phyloP scores from a whole-genome alignment of 2,797 vertebrate species.

The Antennarius maculatus region DNA sequence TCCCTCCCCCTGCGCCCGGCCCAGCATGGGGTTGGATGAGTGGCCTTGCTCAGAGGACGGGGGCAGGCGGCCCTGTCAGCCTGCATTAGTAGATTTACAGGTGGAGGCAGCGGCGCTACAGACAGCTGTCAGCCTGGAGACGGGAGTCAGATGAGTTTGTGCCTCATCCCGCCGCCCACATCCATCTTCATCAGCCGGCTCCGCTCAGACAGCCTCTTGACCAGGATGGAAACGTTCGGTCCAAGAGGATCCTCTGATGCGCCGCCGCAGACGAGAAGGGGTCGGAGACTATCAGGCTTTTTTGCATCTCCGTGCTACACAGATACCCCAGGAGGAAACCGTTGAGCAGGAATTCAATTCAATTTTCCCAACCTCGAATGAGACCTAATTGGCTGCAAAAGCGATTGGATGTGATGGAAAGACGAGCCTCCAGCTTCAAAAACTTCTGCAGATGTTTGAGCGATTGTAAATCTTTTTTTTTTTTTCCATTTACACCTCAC shows the following conservation, averaged over 20 bases:
- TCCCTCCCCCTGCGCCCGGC: neutral
- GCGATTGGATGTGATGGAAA: conserved; percentile 27
- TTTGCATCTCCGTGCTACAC: conserved; percentile 27
- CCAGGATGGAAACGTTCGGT: conserved; percentile 56
- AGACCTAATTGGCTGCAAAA: conserved; percentile 28
- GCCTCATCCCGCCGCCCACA: conserved; percentile 48
- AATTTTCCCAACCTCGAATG: conserved; percentile 9
- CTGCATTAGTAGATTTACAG: conserved; percentile 73
- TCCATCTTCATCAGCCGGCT: conserved; percentile 70
- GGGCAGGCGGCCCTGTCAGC: conserved; percentile 61
- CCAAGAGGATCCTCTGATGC: conserved; percentile 58
- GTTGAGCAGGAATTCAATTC: conserved; percentile 11
- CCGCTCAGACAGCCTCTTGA: conserved; percentile 59
- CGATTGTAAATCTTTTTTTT: too few relatives aligned
- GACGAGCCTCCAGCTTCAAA: too few relatives aligned
- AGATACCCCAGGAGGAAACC: neutral
- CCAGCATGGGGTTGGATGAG: conserved; percentile 14
- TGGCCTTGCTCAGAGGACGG: conserved; percentile 35
- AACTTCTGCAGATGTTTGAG: too few relatives aligned
- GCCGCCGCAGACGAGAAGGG: conserved; percentile 51
- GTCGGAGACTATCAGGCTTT: conserved; percentile 11
- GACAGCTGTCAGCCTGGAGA: conserved; percentile 77
- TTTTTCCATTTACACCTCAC: too few relatives aligned
- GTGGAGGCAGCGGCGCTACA: conserved; percentile 72
- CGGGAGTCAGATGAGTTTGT: conserved; percentile 41